Conservation (phyloP, 1,140 invertebrate species). For the Thalassaphorura encarpata region DNA sequence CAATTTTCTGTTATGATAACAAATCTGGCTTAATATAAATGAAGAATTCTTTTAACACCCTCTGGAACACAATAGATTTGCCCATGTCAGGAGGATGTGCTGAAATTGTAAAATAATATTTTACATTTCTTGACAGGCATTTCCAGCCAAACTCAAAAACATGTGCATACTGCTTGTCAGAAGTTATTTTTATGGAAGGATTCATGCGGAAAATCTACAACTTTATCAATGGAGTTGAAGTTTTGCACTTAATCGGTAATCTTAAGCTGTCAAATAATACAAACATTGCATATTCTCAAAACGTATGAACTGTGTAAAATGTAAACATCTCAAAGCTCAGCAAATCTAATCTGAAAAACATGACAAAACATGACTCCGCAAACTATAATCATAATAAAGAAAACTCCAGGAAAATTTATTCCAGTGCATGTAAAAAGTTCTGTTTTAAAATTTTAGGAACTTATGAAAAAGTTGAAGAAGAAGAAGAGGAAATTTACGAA, state of each 20-base stretch:
- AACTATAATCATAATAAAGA: no score
- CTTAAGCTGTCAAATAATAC: no score
- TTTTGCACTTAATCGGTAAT: conserved; percentile 90
- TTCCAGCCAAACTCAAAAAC: conserved; percentile 94
- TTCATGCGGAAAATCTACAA: conserved; percentile 99
- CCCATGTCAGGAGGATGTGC: no score
- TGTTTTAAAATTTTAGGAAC: conserved; percentile 59
- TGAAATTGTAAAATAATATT: no score
- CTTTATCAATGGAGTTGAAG: conserved; percentile 98
- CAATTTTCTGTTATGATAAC: no score
- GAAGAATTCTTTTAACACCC: background rate
- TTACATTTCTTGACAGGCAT: conserved; percentile 48
- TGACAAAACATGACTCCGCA: background rate
- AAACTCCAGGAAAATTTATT: no score
- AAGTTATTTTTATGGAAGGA: conserved; percentile 99
- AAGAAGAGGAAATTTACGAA: conserved; percentile 99
- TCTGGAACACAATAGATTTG: no score
- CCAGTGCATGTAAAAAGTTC: background rate
- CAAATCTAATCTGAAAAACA: no score
- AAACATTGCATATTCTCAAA: no score
- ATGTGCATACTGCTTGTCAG: conserved; percentile 96
- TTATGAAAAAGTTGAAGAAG: conserved; percentile 97
- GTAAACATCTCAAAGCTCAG: no score
- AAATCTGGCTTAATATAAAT: no score
- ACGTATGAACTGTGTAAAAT: background rate